These are phyloP conservation scores for Pseudomugil tenellus DNA, from an alignment of 2,797 vertebrate species.

Conservation along the genomic window DNA sequence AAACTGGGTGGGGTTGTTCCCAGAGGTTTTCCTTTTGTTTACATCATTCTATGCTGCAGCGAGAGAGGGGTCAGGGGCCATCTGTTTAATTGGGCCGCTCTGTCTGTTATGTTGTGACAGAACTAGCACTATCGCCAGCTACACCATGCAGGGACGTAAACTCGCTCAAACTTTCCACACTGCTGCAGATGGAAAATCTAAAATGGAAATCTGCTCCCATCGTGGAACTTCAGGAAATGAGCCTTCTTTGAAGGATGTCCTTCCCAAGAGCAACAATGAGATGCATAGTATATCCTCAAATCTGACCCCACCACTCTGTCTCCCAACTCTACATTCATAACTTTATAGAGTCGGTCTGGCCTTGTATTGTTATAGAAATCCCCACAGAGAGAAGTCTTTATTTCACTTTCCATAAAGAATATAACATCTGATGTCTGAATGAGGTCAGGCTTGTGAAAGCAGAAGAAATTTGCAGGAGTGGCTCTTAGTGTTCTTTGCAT, in stretches of 20 bases:
- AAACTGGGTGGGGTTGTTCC: constrained; percentile 48
- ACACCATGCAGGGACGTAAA: constrained; percentile 50
- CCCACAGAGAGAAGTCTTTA: constrained; percentile 23
- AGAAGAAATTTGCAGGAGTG: not conserved
- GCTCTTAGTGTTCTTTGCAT: not conserved
- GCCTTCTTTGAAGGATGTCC: constrained; percentile 55
- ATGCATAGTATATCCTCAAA: constrained; percentile 32
- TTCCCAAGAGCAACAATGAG: constrained; percentile 36
- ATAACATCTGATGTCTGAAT: constrained; percentile 39
- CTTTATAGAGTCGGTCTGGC: constrained; percentile 21
- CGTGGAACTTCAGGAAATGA: constrained; percentile 58
- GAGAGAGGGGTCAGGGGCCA: constrained; percentile 55
- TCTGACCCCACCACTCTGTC: constrained; percentile 42
- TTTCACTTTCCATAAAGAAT: constrained; percentile 44
- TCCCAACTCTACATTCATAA: constrained; percentile 35
- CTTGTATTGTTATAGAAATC: constrained; percentile 27
- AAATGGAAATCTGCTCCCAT: constrained; percentile 67
- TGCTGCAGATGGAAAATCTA: constrained; percentile 58
- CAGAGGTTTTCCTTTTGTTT: constrained; percentile 64
- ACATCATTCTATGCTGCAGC: constrained; percentile 42
- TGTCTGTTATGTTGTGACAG: constrained; percentile 66
- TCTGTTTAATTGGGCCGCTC: constrained; percentile 69
- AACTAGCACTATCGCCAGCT: constrained; percentile 64
- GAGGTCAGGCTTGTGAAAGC: not conserved
- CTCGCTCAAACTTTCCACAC: constrained; percentile 63